Evolutionary conservation across 2,113 vertebrate genomes (phyloP).

Genomic region (Pycnonotus jocosus): DNA sequence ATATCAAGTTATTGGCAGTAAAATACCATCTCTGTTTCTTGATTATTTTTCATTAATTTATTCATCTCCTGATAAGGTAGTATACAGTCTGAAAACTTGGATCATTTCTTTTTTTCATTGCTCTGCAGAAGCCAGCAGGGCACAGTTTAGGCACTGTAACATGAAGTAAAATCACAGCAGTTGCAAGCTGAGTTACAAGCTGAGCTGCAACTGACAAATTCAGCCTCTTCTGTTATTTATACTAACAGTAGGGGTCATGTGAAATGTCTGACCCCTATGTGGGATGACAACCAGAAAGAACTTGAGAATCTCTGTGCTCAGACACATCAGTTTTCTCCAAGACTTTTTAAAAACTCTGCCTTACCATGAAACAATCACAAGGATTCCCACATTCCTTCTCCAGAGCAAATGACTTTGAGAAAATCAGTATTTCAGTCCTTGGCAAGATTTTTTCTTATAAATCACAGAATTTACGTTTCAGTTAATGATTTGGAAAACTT

Average conservation of each 20-base stretch:
- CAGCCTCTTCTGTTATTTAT: conserved; percentile 8
- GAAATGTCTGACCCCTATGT: conserved; percentile 42
- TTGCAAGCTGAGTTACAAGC: background rate
- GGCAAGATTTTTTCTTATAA: background rate
- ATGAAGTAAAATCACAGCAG: background rate
- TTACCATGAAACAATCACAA: background rate
- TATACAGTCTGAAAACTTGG: background rate
- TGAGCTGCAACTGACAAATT: background rate
- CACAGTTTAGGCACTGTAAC: background rate
- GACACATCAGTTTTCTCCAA: background rate
- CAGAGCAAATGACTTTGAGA: background rate
- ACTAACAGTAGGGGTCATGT: conserved; percentile 35
- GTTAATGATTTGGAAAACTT: background rate
- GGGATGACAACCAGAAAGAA: conserved; percentile 29
- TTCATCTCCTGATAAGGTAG: background rate
- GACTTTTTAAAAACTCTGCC: background rate
- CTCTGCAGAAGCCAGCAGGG: background rate
- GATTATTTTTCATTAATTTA: background rate
- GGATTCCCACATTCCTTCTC: background rate
- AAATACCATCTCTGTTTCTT: background rate
- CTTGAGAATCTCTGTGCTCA: background rate
- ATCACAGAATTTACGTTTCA: background rate
- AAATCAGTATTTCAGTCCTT: background rate
- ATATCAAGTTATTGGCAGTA: background rate
- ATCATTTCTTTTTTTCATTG: background rate